phyloP scores from a whole-genome alignment of 2,113 vertebrate species.

The Scartelaos histophorus region DNA sequence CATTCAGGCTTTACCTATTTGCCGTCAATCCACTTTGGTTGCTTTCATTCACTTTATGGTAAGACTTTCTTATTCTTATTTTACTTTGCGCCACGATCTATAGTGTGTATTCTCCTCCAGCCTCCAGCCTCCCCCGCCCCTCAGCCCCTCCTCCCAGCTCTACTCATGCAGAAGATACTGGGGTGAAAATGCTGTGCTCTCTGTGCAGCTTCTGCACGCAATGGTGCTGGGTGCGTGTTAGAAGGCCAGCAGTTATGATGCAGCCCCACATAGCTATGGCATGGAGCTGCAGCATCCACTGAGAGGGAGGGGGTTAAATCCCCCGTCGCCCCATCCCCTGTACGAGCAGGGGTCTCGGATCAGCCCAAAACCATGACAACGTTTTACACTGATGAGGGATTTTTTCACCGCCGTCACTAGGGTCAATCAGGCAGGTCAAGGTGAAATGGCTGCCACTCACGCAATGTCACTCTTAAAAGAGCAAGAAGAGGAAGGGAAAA shows the following conservation, averaged over 20 bases:
- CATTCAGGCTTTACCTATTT: conserved; percentile 20
- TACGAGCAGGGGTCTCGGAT: conserved; percentile 52
- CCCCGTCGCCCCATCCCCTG: conserved; percentile 20
- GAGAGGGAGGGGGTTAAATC: conserved; percentile 30
- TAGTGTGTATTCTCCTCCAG: conserved; percentile 8
- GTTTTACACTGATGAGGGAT: conserved; percentile 59
- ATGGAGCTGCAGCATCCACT: conserved; percentile 36
- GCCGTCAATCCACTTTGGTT: conserved; percentile 36
- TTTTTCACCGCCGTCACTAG: conserved; percentile 37
- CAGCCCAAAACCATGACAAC: conserved; percentile 60
- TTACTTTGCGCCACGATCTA: conserved; percentile 40
- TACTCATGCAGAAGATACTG: conserved; percentile 71
- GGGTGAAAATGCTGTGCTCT: conserved; percentile 66
- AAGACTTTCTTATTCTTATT: conserved; percentile 51
- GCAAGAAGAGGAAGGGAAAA: background rate
- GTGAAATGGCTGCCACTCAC: conserved; percentile 61
- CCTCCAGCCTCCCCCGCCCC: conserved; percentile 22
- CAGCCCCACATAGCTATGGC: conserved; percentile 49
- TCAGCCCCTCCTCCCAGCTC: conserved; percentile 53
- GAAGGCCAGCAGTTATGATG: conserved; percentile 56
- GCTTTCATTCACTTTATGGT: conserved; percentile 44
- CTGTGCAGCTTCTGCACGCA: conserved; percentile 71
- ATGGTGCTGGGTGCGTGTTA: conserved; percentile 62
- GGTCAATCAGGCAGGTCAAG: conserved; percentile 65
- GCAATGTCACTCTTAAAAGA: conserved; percentile 43